Evolutionary conservation across 2,888 invertebrate genomes (phyloP).

Genomic region (Caenorhabditis zanzibari): DNA sequence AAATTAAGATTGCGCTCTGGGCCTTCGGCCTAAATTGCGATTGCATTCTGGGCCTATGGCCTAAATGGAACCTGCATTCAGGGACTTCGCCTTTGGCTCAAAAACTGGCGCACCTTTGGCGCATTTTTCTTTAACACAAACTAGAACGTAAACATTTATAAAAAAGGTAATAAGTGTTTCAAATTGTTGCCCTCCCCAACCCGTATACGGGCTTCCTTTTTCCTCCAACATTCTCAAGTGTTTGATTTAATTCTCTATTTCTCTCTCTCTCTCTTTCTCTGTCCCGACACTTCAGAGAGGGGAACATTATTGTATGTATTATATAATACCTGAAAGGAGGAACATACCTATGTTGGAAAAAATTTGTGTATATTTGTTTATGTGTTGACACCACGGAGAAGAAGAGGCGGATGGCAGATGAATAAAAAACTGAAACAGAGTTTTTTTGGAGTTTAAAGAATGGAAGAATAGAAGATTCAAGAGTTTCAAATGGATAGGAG

Average conservation of each 20-base stretch:
- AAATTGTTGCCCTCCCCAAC: neutral
- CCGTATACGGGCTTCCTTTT: neutral
- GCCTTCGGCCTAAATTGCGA: too few species aligned
- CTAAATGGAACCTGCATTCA: too few species aligned
- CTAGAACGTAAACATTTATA: neutral
- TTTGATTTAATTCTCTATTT: slow-evolving; percentile 55
- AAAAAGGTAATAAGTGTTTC: slow-evolving; percentile 14
- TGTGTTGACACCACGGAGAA: slow-evolving; percentile 1
- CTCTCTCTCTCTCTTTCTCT: slow-evolving; percentile 1
- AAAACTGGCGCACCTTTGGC: too few species aligned
- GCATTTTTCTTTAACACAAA: neutral
- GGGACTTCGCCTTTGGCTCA: too few species aligned
- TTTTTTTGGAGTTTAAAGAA: too few species aligned
- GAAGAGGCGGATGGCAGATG: neutral
- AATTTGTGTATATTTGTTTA: neutral
- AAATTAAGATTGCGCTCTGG: too few species aligned
- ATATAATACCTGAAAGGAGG: slow-evolving; percentile 2
- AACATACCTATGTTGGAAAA: neutral
- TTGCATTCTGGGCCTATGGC: too few species aligned
- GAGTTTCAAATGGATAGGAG: too few species aligned
- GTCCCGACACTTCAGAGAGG: neutral
- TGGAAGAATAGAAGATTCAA: too few species aligned
- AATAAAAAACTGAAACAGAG: neutral
- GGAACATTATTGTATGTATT: slow-evolving; percentile 5
- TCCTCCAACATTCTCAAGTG: slow-evolving; percentile 43